Conservation (phyloP, 2,113 vertebrate genomes). For the Amblyopsis rosae region DNA sequence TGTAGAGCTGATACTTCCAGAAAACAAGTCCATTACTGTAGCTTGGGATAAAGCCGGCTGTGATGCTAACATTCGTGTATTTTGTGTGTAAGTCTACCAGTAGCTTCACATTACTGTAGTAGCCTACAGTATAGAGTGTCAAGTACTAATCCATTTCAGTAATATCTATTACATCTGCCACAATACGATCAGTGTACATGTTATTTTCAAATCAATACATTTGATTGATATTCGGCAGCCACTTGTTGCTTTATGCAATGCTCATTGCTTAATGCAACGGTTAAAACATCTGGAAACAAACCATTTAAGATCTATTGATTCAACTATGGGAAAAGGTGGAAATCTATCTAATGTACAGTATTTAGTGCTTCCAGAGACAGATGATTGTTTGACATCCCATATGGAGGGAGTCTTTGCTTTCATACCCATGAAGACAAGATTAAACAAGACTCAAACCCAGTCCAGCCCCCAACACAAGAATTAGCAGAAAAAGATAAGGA, state of each 20-base stretch:
- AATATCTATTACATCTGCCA: constrained; percentile 16
- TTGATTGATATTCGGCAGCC: constrained; percentile 63
- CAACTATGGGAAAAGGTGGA: constrained; percentile 39
- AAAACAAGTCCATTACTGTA: constrained; percentile 5
- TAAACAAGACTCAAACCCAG: constrained; percentile 28
- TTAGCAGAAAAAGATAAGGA: constrained; percentile 45
- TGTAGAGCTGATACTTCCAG: constrained; percentile 19
- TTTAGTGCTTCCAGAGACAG: constrained; percentile 52
- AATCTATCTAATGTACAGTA: constrained; percentile 27
- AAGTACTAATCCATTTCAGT: constrained; percentile 28
- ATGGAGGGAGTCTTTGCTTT: constrained; percentile 41
- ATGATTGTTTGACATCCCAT: constrained; percentile 60
- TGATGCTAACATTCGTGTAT: constrained; percentile 16
- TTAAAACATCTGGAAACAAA: constrained; percentile 52
- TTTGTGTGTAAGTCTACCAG: background rate
- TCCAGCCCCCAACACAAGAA: constrained; percentile 45
- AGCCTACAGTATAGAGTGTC: constrained; percentile 12
- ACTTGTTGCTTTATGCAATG: constrained; percentile 52
- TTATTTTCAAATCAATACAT: constrained; percentile 47
- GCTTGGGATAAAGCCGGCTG: background rate
- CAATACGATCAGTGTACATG: constrained; percentile 28
- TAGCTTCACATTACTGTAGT: constrained; percentile 10
- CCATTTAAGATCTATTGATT: constrained; percentile 44
- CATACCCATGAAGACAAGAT: constrained; percentile 45
- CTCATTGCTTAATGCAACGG: constrained; percentile 52